These are phyloP conservation scores for Chelon labrosus DNA, from an alignment of 2,797 vertebrate species.

Conservation along the genomic window DNA sequence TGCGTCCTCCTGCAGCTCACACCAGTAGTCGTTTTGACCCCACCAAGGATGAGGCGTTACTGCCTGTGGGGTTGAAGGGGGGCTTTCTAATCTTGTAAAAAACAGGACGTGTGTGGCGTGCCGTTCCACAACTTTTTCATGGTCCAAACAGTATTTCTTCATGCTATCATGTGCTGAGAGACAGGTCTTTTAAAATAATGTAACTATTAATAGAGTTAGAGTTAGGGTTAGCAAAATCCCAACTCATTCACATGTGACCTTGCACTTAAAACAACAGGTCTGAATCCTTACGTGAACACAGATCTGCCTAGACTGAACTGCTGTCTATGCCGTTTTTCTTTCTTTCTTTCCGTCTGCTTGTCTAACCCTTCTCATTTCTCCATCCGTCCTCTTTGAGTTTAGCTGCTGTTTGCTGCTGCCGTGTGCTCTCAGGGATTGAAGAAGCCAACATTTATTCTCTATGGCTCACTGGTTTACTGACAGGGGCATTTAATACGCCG, in stretches of 20 bases:
- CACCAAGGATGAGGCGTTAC: neutral
- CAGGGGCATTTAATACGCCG: neutral
- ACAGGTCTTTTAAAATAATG: neutral
- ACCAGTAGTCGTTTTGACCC: neutral
- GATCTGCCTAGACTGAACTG: slow-evolving; percentile 54
- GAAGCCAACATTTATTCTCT: neutral
- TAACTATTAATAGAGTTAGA: too few relatives aligned
- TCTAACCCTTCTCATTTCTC: slow-evolving; percentile 17
- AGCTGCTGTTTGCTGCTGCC: slow-evolving; percentile 45
- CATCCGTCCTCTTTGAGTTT: slow-evolving; percentile 28
- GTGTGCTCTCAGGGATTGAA: slow-evolving; percentile 77
- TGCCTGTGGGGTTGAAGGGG: neutral
- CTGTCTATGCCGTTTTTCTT: slow-evolving; percentile 31
- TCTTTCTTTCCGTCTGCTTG: slow-evolving; percentile 16
- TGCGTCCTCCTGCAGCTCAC: slow-evolving; percentile 12
- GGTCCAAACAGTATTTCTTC: too few relatives aligned
- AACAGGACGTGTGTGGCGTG: too few relatives aligned
- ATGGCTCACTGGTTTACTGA: neutral
- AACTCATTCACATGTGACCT: too few relatives aligned
- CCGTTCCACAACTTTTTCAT: too few relatives aligned
- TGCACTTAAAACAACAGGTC: neutral
- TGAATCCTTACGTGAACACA: neutral
- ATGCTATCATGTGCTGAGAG: neutral
- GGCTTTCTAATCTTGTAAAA: too few relatives aligned
- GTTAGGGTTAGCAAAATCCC: too few relatives aligned